Evolutionary conservation across 2,888 invertebrate species (phyloP).

Genomic region (Aleiodes testaceus): DNA sequence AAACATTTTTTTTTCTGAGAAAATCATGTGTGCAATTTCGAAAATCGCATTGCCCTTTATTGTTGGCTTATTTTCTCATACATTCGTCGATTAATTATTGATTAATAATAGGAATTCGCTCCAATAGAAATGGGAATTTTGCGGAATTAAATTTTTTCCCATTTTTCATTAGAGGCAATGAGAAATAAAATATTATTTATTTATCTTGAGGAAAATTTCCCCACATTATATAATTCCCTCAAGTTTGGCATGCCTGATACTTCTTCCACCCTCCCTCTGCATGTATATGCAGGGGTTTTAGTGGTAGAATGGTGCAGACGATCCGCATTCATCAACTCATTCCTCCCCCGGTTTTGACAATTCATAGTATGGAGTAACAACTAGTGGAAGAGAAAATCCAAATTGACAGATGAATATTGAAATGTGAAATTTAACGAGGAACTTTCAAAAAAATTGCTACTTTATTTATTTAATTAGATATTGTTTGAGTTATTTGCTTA

Average conservation of each 20-base stretch:
- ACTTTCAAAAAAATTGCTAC: not conserved
- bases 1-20: too few species aligned
- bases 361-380: too few species aligned
- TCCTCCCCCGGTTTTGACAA: constrained; percentile 48
- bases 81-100: too few species aligned
- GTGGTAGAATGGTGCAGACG: constrained; percentile 57
- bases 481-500: constrained; percentile 43
- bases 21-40: too few species aligned
- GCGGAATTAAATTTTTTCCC: too few species aligned
- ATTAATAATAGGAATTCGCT: too few species aligned
- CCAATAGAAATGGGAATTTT: too few species aligned
- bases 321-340: constrained; percentile 53
- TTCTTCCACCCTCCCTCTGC: not conserved
- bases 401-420: not conserved
- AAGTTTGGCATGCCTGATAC: not conserved
- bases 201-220: not conserved
- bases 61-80: too few species aligned
- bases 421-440: not conserved
- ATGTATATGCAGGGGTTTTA: not conserved
- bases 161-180: too few species aligned
- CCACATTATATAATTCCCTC: not conserved
- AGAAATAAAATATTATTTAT: too few species aligned
- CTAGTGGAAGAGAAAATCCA: too few species aligned
- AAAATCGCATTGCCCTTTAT: too few species aligned
- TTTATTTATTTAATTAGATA: not conserved